Evolutionary conservation across 2,113 vertebrate species (phyloP).

Genomic region (Nibea albiflora): DNA sequence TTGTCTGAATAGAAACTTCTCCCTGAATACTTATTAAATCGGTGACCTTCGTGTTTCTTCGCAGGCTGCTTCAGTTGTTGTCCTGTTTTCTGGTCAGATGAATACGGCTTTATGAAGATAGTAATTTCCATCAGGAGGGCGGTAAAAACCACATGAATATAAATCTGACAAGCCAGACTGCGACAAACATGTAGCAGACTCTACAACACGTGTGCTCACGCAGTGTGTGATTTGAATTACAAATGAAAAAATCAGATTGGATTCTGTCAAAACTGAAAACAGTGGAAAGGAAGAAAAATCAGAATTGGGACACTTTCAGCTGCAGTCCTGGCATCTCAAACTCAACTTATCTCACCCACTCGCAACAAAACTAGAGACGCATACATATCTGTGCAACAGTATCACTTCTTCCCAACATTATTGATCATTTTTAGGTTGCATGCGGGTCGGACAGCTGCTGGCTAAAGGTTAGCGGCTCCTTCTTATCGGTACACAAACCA

Average conservation of each 20-base stretch:
- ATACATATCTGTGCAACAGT: not conserved
- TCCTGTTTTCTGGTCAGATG: constrained; percentile 25
- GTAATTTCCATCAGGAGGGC: constrained; percentile 8
- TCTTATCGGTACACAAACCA: not conserved
- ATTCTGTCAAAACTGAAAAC: not conserved
- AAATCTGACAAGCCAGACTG: constrained; percentile 25
- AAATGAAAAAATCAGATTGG: constrained; percentile 34
- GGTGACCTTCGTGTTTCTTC: constrained; percentile 45
- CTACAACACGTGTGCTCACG: not conserved
- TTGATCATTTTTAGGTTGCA: not conserved
- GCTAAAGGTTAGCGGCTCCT: not conserved
- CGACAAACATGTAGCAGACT: constrained; percentile 15
- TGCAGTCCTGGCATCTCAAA: constrained; percentile 18
- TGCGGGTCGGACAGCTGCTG: not conserved
- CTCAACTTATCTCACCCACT: constrained; percentile 8
- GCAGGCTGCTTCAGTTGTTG: constrained; percentile 5
- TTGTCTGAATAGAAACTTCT: constrained; percentile 42
- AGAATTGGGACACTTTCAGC: constrained; percentile 34
- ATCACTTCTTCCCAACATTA: constrained; percentile 4
- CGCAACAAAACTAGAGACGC: not conserved
- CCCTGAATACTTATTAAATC: constrained; percentile 58
- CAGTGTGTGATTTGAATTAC: constrained; percentile 43
- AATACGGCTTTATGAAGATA: constrained; percentile 37
- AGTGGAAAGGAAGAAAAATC: constrained; percentile 2
- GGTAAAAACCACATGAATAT: constrained; percentile 22